Conservation (phyloP, 2,113 vertebrate species). For the Microcebus lehilahytsara region DNA sequence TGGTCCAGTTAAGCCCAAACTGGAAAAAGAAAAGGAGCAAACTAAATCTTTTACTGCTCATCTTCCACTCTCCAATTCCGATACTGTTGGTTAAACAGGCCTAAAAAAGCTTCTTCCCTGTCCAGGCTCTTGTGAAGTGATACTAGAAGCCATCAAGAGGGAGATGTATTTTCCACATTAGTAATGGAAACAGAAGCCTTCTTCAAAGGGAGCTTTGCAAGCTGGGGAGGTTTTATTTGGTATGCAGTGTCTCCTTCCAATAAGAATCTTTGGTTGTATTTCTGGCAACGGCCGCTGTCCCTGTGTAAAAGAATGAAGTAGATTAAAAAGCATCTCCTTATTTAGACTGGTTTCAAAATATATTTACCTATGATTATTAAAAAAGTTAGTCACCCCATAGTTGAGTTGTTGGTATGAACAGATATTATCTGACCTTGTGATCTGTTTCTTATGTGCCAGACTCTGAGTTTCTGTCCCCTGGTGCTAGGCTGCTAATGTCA, state of each 20-base stretch:
- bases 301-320: neutral
- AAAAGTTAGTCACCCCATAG: neutral
- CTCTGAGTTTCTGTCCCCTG: neutral
- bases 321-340: neutral
- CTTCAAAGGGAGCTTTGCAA: neutral
- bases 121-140: neutral
- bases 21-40: neutral
- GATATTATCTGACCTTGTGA: neutral
- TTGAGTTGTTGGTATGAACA: neutral
- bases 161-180: neutral
- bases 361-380: neutral
- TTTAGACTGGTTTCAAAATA: neutral
- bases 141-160: neutral
- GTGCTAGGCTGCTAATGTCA: neutral
- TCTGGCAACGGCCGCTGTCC: neutral
- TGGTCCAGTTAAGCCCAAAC: neutral
- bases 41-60: neutral
- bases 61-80: neutral
- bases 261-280: neutral
- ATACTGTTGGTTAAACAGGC: neutral
- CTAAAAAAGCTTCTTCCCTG: neutral
- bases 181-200: conserved; percentile 16
- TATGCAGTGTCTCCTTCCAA: neutral
- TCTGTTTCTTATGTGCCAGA: neutral
- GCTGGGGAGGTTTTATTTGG: neutral